phyloP scores from a whole-genome alignment of 2,888 invertebrate species.

The Hydriomena furcata region DNA sequence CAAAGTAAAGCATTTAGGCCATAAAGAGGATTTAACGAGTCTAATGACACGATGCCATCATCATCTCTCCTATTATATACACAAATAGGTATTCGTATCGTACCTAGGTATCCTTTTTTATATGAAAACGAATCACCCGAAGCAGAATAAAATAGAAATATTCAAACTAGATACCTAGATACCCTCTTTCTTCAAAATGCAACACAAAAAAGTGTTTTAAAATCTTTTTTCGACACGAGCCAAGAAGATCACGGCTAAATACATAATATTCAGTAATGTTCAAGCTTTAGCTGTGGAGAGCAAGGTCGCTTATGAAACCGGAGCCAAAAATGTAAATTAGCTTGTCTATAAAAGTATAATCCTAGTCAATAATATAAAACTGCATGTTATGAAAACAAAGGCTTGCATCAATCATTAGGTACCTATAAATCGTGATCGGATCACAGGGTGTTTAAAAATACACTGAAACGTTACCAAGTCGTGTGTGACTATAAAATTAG shows the following conservation, averaged over 20 bases:
- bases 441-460: too few relatives aligned
- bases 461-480: too few relatives aligned
- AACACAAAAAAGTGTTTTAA: background rate
- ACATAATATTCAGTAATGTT: background rate
- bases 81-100: too few relatives aligned
- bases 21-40: background rate
- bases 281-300: constrained; percentile 8
- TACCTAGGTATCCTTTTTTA: too few relatives aligned
- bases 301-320: constrained; percentile 9
- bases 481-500: too few relatives aligned
- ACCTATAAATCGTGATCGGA: background rate
- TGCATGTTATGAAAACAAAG: constrained; percentile 2
- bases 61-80: too few relatives aligned
- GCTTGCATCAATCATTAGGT: background rate
- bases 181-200: too few relatives aligned
- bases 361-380: background rate
- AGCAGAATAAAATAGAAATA: too few relatives aligned
- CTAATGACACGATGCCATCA: background rate
- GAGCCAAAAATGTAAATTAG: constrained; percentile 14
- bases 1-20: background rate
- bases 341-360: background rate
- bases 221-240: background rate
- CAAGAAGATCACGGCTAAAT: constrained; percentile 12
- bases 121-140: background rate
- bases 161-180: too few relatives aligned